Base-by-base conservation (phyloP, 2,888 invertebrate species). In the Plagodis pulveraria region DNA sequence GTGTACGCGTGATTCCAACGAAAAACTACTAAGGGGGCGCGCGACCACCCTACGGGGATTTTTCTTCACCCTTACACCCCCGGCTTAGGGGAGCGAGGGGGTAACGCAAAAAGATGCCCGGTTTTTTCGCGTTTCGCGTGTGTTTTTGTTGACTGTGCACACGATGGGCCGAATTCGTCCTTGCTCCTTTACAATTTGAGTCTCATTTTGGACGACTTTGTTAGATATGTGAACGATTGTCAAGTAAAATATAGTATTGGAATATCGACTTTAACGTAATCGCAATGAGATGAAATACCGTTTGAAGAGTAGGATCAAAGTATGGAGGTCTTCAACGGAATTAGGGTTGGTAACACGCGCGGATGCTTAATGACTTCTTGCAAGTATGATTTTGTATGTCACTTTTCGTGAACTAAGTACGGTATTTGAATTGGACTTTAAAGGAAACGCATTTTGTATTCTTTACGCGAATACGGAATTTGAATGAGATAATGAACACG, bases 301-400 rank as follows among this genome's bases (percentile, higher is more conserved):
- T 45, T 44, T 40, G 35, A 12, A 42, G 45, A 2, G 12, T 77
- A 67, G 0, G 6, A 41, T 46, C 42, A 12, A 35, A 36, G 51
- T 42, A 63, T 70, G 84, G 83, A 80, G 81, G 81, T 76, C 76
- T 54, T 56, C 50, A 41, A 49, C 77, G 73, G 81, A 86, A 87
- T 89, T 86, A 87, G 89, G 89, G 89, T 81, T 80, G 78, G 76
- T 75, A 38, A 11, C 72, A 74, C 84, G 86, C 85, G 82, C 78
- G 86, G 81, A 84, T 87, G 84, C 83, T 80, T 91, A 90, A 91
- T 89, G 91, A 91, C 89, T 90, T 90, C 87, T 91, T 89, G 61
- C 60, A 52, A 50, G 32, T 63, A 90, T 90, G 90, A 89, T 89
- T 87, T 51, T 87, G 73, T 85, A 86, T 87, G 91, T 88, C 89